Base-by-base conservation (phyloP, 2,888 invertebrate genomes). In the Lypha dubia region DNA sequence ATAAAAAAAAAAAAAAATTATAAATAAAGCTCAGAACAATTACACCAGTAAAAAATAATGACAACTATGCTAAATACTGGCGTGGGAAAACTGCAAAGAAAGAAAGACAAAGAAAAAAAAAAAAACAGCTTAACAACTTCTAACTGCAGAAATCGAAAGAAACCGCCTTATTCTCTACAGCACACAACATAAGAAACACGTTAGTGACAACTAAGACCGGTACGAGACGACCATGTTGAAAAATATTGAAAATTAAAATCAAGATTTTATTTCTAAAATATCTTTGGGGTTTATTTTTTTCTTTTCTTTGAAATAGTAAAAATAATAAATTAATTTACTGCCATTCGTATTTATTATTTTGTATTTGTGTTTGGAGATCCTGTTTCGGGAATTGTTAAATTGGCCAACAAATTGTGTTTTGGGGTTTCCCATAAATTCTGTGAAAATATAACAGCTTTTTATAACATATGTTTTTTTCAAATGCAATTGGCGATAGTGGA, bases 1-100 rank as follows among this genome's bases (percentile, higher is more conserved):
- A 38, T 0, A 38, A n/a, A 11, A 35, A 58, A 17, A 11, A 7
- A 9, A 3, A 60, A 63, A 28, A 35, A n/a, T n/a, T n/a, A n/a
- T n/a, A n/a, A 51, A 70, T 70, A 32, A 56, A 53, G 53, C 75
- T 53, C 15, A 68, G 20, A 80, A 80, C 62, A 71, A 79, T 79
- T 79, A 70, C 58, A 76, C 46, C 68, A 68, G 46, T n/a, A 60
- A 75, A 38, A 76, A 62, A 71, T 51, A 63, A 63, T 44, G 53
- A 79, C 79, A 81, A 81, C 60, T 68, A 68, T 81, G 74, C 68
- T 75, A 81, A 81, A 68, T 75, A 75, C 62, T 53, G 68, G 74
- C 80, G 75, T 81, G 80, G 67, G 80, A 81, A 81, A 75, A 62
- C 56, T 32, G 0, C 0, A 41, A 15, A 58, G 3, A 20, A 24